These are phyloP conservation scores for Cottus gobio DNA, from an alignment of 2,113 vertebrate genomes.

Conservation along the genomic window DNA sequence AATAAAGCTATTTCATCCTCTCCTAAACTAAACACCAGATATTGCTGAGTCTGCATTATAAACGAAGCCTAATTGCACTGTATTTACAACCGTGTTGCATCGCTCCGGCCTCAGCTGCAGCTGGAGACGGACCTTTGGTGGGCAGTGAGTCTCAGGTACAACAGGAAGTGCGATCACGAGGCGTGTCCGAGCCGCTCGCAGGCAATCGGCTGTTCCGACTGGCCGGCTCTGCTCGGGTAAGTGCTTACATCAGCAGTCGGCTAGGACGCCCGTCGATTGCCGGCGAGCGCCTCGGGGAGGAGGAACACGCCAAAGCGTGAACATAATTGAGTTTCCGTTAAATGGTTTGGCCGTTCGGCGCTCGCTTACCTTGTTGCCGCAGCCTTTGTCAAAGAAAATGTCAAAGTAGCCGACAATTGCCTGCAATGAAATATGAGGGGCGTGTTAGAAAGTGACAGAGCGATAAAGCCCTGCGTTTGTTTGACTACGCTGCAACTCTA, in stretches of 20 bases:
- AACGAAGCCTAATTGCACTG: neutral
- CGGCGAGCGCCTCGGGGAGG: slow-evolving; percentile 75
- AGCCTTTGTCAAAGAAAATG: slow-evolving; percentile 93
- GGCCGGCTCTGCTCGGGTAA: slow-evolving; percentile 67
- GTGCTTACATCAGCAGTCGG: slow-evolving; percentile 83
- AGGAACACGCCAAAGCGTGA: slow-evolving; percentile 73
- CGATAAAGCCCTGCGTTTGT: slow-evolving; percentile 72
- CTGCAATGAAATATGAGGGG: slow-evolving; percentile 84
- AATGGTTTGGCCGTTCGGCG: slow-evolving; percentile 65
- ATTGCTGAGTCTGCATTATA: neutral
- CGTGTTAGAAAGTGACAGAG: slow-evolving; percentile 77
- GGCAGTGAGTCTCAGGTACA: slow-evolving; percentile 41
- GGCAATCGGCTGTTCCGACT: slow-evolving; percentile 66
- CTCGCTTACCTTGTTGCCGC: slow-evolving; percentile 89
- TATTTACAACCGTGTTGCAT: neutral
- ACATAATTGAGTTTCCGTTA: slow-evolving; percentile 81
- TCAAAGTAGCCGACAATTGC: slow-evolving; percentile 96
- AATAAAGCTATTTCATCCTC: neutral
- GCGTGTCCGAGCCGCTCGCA: slow-evolving; percentile 53
- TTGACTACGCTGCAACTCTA: slow-evolving; percentile 52
- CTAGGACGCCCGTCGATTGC: slow-evolving; percentile 65
- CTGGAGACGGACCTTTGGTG: slow-evolving; percentile 14
- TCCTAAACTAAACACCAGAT: neutral
- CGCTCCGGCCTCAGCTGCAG: neutral
- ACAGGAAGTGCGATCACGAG: slow-evolving; percentile 59